Percentiles rank a stretch among this genome's conserved stretches.
Evolutionary conservation across 2,113 vertebrate genomes (phyloP).

Genomic region (Chionomys nivalis): DNA sequence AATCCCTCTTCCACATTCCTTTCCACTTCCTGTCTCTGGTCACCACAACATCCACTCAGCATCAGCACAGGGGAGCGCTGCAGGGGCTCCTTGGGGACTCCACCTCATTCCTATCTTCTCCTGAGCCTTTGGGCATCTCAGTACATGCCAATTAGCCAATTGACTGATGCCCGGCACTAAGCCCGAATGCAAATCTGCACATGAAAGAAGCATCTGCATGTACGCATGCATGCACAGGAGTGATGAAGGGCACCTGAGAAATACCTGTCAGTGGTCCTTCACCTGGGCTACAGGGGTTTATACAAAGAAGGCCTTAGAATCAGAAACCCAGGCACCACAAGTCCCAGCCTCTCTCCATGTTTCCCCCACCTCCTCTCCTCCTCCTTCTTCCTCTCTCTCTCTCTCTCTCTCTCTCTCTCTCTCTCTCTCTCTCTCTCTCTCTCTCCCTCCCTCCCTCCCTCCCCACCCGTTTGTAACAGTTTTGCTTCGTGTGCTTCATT

Average conservation of each 20-base stretch:
- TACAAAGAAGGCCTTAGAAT: conserved; percentile 19
- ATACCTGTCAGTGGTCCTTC: background rate
- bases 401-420: no score
- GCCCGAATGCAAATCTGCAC: background rate
- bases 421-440: no score
- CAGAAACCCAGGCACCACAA: background rate
- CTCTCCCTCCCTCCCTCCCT: background rate
- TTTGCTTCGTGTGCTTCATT: background rate
- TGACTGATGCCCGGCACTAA: background rate
- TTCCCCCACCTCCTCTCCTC: no score
- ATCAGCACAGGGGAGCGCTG: background rate
- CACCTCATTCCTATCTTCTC: background rate
- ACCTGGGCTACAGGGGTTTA: background rate
- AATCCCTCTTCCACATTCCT: background rate
- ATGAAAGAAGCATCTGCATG: background rate
- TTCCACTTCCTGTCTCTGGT: background rate
- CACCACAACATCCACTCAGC: background rate
- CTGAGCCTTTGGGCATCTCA: background rate
- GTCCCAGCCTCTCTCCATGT: background rate
- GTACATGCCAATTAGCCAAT: background rate
- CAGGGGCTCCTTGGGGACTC: background rate
- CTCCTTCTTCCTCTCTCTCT: no score
- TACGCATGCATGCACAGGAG: background rate
- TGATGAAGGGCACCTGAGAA: background rate
- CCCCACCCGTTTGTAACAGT: background rate